A percentile compares a stretch with the other conserved stretches of the same genome.
Evolutionary conservation across 2,888 invertebrate genomes (phyloP).

Genomic region (Drosophila imparisetae): DNA sequence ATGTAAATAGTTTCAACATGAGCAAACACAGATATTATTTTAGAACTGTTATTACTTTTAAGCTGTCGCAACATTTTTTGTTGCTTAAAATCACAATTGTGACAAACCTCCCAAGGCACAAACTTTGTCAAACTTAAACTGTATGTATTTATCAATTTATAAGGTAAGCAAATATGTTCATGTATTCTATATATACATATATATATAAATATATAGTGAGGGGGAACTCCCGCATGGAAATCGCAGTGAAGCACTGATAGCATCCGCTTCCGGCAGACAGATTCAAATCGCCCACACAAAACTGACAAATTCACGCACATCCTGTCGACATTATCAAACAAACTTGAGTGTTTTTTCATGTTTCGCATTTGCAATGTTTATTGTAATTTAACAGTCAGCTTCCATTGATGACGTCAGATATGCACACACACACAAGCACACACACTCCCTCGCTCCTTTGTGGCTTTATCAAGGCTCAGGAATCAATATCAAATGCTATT

Average conservation of each 20-base stretch:
- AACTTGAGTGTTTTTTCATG: slow-evolving; percentile 70
- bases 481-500: slow-evolving; percentile 67
- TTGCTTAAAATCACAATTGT: neutral
- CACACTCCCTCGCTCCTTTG: neutral
- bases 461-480: slow-evolving; percentile 19
- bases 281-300: slow-evolving; percentile 18
- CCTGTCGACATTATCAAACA: slow-evolving; percentile 47
- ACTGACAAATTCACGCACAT: slow-evolving; percentile 55
- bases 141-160: slow-evolving; percentile 4
- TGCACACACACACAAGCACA: neutral
- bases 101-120: neutral
- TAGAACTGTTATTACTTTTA: neutral
- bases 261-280: slow-evolving; percentile 45
- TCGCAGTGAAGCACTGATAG: slow-evolving; percentile 45
- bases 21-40: neutral
- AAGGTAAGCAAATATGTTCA: neutral
- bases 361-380: slow-evolving; percentile 52
- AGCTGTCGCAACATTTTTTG: neutral
- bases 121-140: neutral
- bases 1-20: neutral
- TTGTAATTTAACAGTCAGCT: slow-evolving; percentile 41
- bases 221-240: slow-evolving; percentile 15
- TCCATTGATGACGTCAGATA: slow-evolving; percentile 47
- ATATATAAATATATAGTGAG: neutral
- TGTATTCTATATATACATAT: slow-evolving; percentile 6